These are phyloP conservation scores for Sandelia bainsii DNA, from an alignment of 2,797 vertebrate species.

Conservation along the genomic window DNA sequence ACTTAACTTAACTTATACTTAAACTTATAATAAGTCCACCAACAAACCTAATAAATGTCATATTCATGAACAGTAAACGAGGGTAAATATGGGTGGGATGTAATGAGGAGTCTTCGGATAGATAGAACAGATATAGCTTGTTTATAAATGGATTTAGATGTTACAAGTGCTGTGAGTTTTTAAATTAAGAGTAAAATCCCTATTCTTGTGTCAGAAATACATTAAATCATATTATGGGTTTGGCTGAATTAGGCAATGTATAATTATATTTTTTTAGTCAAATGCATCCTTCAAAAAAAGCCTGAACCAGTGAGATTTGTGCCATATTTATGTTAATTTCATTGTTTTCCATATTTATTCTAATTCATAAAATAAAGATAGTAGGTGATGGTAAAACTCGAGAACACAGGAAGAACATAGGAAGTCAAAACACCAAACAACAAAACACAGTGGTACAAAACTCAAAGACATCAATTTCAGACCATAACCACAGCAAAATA, in stretches of 20 bases:
- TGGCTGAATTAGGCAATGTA: neutral
- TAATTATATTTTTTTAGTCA: neutral
- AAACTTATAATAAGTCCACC: conserved; percentile 3
- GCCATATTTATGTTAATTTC: conserved; percentile 16
- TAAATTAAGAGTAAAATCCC: neutral
- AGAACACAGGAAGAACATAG: conserved; percentile 67
- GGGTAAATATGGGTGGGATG: conserved; percentile 4
- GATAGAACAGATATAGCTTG: neutral
- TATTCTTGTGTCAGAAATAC: neutral
- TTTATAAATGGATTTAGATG: neutral
- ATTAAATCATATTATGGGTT: neutral
- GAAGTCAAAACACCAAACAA: conserved; percentile 53
- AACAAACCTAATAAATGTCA: neutral
- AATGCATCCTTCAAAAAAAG: conserved; percentile 14
- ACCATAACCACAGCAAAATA: conserved; percentile 51
- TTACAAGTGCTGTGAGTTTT: conserved; percentile 1
- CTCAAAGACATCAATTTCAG: conserved; percentile 24
- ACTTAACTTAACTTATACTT: no score
- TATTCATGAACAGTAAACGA: neutral
- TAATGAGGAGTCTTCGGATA: neutral
- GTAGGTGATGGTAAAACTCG: conserved; percentile 35
- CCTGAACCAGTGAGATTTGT: conserved; percentile 41
- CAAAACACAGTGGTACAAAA: conserved; percentile 49
- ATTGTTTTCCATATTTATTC: conserved; percentile 28
- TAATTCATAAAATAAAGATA: conserved; percentile 33